Evolutionary conservation across 2,888 invertebrate species (phyloP).

Genomic region (Troglohyphantes excavatus): DNA sequence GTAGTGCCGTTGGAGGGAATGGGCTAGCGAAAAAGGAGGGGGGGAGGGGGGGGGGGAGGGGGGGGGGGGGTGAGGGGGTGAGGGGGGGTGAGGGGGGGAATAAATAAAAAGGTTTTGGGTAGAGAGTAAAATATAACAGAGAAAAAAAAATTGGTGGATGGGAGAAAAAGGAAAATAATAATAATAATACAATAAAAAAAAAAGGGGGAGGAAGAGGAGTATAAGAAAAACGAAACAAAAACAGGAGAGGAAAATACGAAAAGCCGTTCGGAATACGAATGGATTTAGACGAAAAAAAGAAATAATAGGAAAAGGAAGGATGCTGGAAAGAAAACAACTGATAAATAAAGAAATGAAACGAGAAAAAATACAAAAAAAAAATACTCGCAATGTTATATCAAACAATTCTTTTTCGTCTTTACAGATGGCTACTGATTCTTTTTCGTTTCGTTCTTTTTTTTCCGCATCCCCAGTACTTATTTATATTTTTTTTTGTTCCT

Average conservation of each 20-base stretch:
- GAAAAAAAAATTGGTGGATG: slow-evolving; percentile 10
- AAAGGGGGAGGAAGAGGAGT: not conserved
- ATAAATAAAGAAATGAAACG: slow-evolving; percentile 45
- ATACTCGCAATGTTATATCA: slow-evolving; percentile 74
- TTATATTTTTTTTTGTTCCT: slow-evolving; percentile 33
- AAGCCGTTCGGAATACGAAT: slow-evolving; percentile 74
- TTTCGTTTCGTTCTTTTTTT: slow-evolving; percentile 13
- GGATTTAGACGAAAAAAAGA: slow-evolving; percentile 74
- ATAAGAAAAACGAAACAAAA: slow-evolving; percentile 64
- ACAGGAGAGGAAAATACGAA: slow-evolving; percentile 73
- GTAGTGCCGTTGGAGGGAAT: slow-evolving; percentile 65
- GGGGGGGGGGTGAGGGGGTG: not conserved
- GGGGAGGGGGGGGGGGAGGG: slow-evolving; percentile 1
- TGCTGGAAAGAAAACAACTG: slow-evolving; percentile 62
- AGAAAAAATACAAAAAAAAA: slow-evolving; percentile 37
- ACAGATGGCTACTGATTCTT: slow-evolving; percentile 77
- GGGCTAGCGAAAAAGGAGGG: slow-evolving; percentile 33
- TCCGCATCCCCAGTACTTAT: slow-evolving; percentile 10
- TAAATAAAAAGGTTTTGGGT: slow-evolving; percentile 16
- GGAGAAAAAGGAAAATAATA: slow-evolving; percentile 55
- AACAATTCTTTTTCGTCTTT: slow-evolving; percentile 77
- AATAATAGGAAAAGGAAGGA: slow-evolving; percentile 53
- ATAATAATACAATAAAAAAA: slow-evolving; percentile 28
- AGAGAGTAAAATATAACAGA: slow-evolving; percentile 10
- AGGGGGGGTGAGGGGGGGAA: not conserved